Percentiles rank a stretch among this genome's conserved stretches.
phyloP scores from a whole-genome alignment of 1,140 invertebrate species.

The Drosophila parabipectinata region DNA sequence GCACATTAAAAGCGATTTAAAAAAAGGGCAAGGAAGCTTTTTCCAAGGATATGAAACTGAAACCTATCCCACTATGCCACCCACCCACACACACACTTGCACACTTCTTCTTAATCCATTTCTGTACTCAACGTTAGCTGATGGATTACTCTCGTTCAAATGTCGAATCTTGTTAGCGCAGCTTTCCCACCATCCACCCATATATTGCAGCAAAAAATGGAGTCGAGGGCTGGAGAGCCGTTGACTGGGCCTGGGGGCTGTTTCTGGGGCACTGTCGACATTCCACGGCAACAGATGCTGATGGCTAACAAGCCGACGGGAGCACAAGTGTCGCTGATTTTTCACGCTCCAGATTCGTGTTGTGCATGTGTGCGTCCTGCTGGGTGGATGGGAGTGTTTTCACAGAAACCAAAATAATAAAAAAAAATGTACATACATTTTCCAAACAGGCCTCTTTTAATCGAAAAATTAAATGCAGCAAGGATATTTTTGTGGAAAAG shows the following conservation, averaged over 20 bases:
- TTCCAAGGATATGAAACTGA: conserved; percentile 53
- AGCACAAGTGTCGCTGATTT: conserved; percentile 66
- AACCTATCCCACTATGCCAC: conserved; percentile 11
- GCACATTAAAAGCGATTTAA: conserved; percentile 73
- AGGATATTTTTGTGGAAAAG: neutral
- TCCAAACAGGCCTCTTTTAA: neutral
- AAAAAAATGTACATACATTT: conserved; percentile 7
- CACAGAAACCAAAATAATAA: neutral
- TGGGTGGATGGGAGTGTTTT: neutral
- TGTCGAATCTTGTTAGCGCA: conserved; percentile 79
- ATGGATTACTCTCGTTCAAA: conserved; percentile 80
- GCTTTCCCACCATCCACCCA: conserved; percentile 18
- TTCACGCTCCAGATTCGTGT: conserved; percentile 67
- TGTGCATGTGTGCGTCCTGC: conserved; percentile 10
- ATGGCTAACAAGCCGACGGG: conserved; percentile 64
- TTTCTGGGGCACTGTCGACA: conserved; percentile 25
- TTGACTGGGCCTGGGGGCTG: conserved; percentile 42
- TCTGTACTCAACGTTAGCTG: conserved; percentile 72
- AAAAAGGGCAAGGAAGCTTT: conserved; percentile 16
- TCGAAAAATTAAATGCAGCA: neutral
- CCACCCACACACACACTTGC: neutral
- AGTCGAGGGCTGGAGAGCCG: conserved; percentile 23
- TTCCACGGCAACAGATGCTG: conserved; percentile 61
- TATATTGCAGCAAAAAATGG: conserved; percentile 20
- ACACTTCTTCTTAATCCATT: conserved; percentile 72